Evolutionary conservation across 2,113 vertebrate species (phyloP).

Genomic region (Tragelaphus buxtoni): DNA sequence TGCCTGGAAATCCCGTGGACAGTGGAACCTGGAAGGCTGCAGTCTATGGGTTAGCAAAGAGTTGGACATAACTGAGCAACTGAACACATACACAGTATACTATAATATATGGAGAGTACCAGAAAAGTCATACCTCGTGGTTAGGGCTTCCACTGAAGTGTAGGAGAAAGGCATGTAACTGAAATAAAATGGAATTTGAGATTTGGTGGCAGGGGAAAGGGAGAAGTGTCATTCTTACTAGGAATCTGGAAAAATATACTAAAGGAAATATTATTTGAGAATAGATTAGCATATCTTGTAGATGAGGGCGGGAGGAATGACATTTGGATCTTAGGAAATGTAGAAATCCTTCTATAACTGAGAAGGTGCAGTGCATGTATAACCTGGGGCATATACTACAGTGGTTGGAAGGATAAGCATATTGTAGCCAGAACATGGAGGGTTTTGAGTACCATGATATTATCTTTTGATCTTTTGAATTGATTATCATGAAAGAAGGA

Average conservation of each 20-base stretch:
- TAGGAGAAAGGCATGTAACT: background rate
- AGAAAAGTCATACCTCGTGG: background rate
- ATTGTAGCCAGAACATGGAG: background rate
- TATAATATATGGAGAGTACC: background rate
- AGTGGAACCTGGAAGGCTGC: background rate
- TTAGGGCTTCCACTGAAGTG: background rate
- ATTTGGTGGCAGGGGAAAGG: background rate
- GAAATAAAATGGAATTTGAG: background rate
- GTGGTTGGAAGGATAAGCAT: background rate
- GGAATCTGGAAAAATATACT: background rate
- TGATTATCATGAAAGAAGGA: background rate
- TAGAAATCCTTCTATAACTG: background rate
- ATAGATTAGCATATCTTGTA: background rate
- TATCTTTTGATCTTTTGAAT: background rate
- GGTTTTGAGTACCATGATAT: background rate
- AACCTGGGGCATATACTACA: background rate
- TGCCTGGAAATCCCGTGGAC: background rate
- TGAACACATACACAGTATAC: background rate
- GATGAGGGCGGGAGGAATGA: background rate
- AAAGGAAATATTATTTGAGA: background rate
- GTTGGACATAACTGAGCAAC: background rate
- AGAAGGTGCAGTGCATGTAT: too few species aligned
- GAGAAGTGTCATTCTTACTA: background rate
- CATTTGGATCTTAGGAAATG: background rate
- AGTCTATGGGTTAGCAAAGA: background rate